These are phyloP conservation scores for Athalia cordata DNA, from an alignment of 2,888 invertebrate species.

Conservation along the genomic window DNA sequence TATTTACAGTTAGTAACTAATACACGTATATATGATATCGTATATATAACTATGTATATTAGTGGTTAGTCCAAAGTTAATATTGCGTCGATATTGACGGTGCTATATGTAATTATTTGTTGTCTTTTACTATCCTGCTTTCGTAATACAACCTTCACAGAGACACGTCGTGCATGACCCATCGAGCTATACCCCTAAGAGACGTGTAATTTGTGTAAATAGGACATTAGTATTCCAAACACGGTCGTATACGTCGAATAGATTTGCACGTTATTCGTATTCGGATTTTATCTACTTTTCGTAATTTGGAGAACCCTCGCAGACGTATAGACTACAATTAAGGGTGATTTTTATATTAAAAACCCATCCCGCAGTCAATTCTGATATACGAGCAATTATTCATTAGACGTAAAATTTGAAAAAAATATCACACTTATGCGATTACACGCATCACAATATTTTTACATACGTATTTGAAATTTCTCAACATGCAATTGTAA, in stretches of 20 bases:
- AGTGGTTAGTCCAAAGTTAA: neutral
- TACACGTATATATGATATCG: neutral
- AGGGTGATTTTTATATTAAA: neutral
- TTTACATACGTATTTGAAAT: too few species aligned
- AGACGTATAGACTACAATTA: neutral
- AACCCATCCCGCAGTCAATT: too few species aligned
- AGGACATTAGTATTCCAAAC: constrained; percentile 63
- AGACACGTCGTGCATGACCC: constrained; percentile 49
- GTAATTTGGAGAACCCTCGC: constrained; percentile 8
- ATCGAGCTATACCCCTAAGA: constrained; percentile 49
- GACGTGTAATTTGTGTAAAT: constrained; percentile 61
- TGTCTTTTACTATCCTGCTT: constrained; percentile 37
- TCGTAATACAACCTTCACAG: constrained; percentile 46
- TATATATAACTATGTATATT: neutral
- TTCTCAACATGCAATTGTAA: too few species aligned
- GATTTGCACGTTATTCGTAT: constrained; percentile 58
- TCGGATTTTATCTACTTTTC: constrained; percentile 17
- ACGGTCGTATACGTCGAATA: constrained; percentile 58
- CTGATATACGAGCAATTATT: too few species aligned
- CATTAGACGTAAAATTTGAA: too few species aligned
- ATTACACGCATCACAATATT: too few species aligned
- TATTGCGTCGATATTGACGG: neutral
- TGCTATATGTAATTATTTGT: constrained; percentile 9
- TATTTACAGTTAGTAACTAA: neutral
- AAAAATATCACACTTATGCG: too few species aligned